Conservation (phyloP, 2,888 invertebrate species). For the Diplolepis rosae region DNA sequence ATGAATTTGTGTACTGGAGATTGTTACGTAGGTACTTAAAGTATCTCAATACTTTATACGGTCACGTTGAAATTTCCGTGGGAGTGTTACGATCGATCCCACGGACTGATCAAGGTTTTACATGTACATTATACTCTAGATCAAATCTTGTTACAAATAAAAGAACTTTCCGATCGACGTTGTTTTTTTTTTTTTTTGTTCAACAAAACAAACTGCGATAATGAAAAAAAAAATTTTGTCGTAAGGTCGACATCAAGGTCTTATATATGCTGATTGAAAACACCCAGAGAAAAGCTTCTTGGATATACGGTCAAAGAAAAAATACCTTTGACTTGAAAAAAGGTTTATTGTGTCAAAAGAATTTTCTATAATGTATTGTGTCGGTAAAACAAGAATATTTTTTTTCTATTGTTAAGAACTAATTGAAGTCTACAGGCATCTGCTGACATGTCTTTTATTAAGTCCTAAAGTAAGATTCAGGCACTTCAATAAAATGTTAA, state of each 20-base stretch:
- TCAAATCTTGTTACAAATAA: slow-evolving; percentile 51
- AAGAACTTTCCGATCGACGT: slow-evolving; percentile 40
- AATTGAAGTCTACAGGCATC: too few species aligned
- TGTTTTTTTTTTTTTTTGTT: slow-evolving; percentile 3
- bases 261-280: too few species aligned
- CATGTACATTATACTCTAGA: slow-evolving; percentile 50
- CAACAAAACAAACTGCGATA: not conserved
- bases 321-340: too few species aligned
- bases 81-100: slow-evolving; percentile 65
- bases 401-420: too few species aligned
- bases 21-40: slow-evolving; percentile 43
- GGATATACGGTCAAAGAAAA: too few species aligned
- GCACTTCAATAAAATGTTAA: too few species aligned
- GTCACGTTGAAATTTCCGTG: slow-evolving; percentile 60
- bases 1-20: slow-evolving; percentile 8
- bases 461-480: too few species aligned
- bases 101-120: slow-evolving; percentile 67
- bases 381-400: too few species aligned
- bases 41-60: slow-evolving; percentile 56
- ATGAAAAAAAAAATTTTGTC: slow-evolving; percentile 7
- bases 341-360: too few species aligned
- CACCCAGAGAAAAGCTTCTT: too few species aligned
- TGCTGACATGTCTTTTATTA: too few species aligned
- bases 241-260: not conserved
- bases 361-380: too few species aligned